A percentile compares a stretch with the other conserved stretches of the same genome.
Evolutionary conservation across 2,113 vertebrate genomes (phyloP).

Genomic region (Hipposideros armiger): DNA sequence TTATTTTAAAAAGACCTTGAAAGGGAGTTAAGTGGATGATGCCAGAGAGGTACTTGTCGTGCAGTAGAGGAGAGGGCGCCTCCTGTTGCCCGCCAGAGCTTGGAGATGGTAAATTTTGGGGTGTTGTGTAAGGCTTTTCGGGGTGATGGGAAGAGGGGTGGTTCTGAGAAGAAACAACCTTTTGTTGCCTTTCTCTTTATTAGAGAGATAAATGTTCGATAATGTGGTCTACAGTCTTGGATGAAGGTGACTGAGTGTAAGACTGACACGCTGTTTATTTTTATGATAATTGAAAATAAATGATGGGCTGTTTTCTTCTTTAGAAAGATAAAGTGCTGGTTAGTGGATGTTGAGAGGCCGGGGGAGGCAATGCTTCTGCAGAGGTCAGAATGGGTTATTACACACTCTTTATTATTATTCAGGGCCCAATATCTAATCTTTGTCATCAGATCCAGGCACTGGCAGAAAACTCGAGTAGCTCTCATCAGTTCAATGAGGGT

Average conservation of each 20-base stretch:
- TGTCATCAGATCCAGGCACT: not conserved
- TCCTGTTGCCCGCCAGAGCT: not conserved
- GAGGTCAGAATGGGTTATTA: not conserved
- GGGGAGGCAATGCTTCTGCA: not conserved
- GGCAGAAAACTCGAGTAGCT: not conserved
- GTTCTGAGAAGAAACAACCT: not conserved
- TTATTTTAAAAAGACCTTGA: not conserved
- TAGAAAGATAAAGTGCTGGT: not conserved
- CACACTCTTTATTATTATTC: not conserved
- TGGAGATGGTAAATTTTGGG: not conserved
- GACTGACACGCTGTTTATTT: conserved; percentile 53
- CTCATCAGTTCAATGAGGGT: not conserved
- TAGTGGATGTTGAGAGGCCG: not conserved
- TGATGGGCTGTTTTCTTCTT: conserved; percentile 48
- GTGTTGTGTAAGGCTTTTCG: not conserved
- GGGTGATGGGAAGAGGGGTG: not conserved
- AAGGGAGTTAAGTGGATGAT: not conserved
- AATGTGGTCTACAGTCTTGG: conserved; percentile 5
- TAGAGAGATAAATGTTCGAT: not conserved
- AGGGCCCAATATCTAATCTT: not conserved
- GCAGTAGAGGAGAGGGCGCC: not conserved
- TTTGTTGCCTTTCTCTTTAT: conserved; percentile 20
- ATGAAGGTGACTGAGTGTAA: conserved; percentile 21
- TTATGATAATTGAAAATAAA: conserved; percentile 55
- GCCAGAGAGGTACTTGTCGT: not conserved